Conservation (phyloP, 2,888 invertebrate genomes). For the Hydroisotoma schaefferi region DNA sequence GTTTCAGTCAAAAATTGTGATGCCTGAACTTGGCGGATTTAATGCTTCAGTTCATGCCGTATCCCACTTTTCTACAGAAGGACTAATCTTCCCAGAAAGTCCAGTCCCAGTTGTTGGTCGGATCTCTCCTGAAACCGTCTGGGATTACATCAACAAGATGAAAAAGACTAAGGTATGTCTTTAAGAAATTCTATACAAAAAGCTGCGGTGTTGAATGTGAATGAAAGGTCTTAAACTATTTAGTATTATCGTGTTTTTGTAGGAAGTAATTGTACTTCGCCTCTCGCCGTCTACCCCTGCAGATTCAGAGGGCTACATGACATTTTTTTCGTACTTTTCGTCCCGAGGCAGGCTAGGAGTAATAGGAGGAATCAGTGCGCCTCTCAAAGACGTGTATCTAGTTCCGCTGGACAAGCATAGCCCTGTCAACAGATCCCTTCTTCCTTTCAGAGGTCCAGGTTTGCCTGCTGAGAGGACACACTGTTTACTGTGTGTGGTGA, state of each 20-base stretch:
- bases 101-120: slow-evolving; percentile 71
- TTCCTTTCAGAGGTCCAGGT: slow-evolving; percentile 70
- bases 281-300: slow-evolving; percentile 76
- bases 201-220: slow-evolving; percentile 5
- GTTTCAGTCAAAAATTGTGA: slow-evolving; percentile 39
- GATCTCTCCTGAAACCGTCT: slow-evolving; percentile 81
- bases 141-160: slow-evolving; percentile 90
- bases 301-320: slow-evolving; percentile 78
- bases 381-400: slow-evolving; percentile 90
- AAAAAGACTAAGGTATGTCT: slow-evolving; percentile 68
- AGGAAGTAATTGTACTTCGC: slow-evolving; percentile 76
- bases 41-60: slow-evolving; percentile 40
- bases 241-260: too few relatives aligned
- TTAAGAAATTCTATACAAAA: not conserved
- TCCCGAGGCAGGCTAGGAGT: slow-evolving; percentile 68
- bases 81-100: slow-evolving; percentile 39
- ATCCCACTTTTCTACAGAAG: slow-evolving; percentile 35
- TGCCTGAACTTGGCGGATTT: slow-evolving; percentile 46
- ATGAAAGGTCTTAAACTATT: too few relatives aligned
- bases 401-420: slow-evolving; percentile 75
- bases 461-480: slow-evolving; percentile 43
- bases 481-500: slow-evolving; percentile 46
- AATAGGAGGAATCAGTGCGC: slow-evolving; percentile 67
- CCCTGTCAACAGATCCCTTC: slow-evolving; percentile 62
- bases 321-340: slow-evolving; percentile 82